These are phyloP conservation scores for Drosophila rufa DNA, from an alignment of 1,140 invertebrate species.

Conservation along the genomic window DNA sequence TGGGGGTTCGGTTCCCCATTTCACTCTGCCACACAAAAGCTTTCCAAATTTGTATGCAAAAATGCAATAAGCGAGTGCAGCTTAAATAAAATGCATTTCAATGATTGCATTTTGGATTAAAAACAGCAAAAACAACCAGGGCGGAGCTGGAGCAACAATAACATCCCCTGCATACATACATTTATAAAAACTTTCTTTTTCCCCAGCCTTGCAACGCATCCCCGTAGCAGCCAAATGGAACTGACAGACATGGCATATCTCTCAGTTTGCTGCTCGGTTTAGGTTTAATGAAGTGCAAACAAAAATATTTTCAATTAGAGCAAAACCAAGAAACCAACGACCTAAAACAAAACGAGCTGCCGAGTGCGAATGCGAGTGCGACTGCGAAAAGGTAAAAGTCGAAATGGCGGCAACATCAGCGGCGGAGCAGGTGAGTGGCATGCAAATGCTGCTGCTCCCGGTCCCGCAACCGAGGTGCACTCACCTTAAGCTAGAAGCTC, in stretches of 20 bases:
- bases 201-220: background rate
- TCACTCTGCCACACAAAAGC: constrained; percentile 42
- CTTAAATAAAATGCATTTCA: constrained; percentile 83
- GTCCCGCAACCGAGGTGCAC: constrained; percentile 54
- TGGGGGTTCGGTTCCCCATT: constrained; percentile 29
- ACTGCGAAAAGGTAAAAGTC: constrained; percentile 38
- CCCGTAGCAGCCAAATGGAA: constrained; percentile 23
- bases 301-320: constrained; percentile 80
- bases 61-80: constrained; percentile 77
- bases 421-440: constrained; percentile 69
- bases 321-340: constrained; percentile 31
- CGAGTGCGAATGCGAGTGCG: too few species aligned
- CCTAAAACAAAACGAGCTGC: constrained; percentile 26
- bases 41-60: constrained; percentile 75
- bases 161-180: constrained; percentile 27
- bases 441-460: constrained; percentile 67
- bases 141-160: constrained; percentile 16
- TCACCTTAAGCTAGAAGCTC: constrained; percentile 61
- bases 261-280: constrained; percentile 42
- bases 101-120: constrained; percentile 82
- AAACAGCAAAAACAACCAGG: constrained; percentile 44
- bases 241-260: constrained; percentile 46
- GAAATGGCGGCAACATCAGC: constrained; percentile 12
- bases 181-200: constrained; percentile 49
- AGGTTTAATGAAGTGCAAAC: constrained; percentile 80